phyloP scores from a whole-genome alignment of 1,140 invertebrate species.

The Drosophila guanche region DNA sequence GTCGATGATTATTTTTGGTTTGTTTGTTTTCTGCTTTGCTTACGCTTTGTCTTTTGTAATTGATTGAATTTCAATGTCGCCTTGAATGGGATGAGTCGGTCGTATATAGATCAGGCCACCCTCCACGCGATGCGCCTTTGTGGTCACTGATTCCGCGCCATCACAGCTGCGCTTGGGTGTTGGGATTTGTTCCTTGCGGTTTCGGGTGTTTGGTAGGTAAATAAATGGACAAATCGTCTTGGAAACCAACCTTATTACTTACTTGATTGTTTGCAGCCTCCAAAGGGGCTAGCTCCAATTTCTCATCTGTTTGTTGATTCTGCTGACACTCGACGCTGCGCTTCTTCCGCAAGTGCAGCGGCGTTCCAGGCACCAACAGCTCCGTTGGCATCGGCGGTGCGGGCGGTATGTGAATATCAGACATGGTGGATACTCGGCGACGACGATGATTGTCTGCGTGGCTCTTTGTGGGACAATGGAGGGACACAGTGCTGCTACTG shows the following conservation, averaged over 20 bases:
- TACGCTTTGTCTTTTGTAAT: slow-evolving; percentile 82
- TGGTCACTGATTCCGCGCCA: slow-evolving; percentile 17
- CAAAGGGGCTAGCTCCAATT: background rate
- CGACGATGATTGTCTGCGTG: slow-evolving; percentile 29
- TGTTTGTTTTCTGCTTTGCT: slow-evolving; percentile 46
- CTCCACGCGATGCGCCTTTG: slow-evolving; percentile 71
- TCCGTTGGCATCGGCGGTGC: slow-evolving; percentile 69
- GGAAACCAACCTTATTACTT: slow-evolving; percentile 45
- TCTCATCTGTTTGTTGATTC: slow-evolving; percentile 7
- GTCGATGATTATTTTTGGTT: slow-evolving; percentile 30
- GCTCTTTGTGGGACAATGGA: slow-evolving; percentile 68
- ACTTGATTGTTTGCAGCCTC: slow-evolving; percentile 49
- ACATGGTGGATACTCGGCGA: slow-evolving; percentile 69
- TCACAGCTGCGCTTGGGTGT: slow-evolving; percentile 37
- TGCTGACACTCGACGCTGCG: slow-evolving; percentile 46
- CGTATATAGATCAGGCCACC: slow-evolving; percentile 77
- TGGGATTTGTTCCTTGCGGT: slow-evolving; percentile 60
- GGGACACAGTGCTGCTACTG: slow-evolving; percentile 64
- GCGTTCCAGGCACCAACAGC: slow-evolving; percentile 57
- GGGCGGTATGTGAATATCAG: slow-evolving; percentile 70
- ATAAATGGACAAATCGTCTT: slow-evolving; percentile 17
- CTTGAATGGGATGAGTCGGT: slow-evolving; percentile 74
- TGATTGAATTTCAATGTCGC: slow-evolving; percentile 74
- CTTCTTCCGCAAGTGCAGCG: slow-evolving; percentile 65
- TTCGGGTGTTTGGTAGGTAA: slow-evolving; percentile 4